Evolutionary conservation across 2,888 invertebrate genomes (phyloP), one percentile per base, ranked within the genome.

Genomic region (Minunthozetes semirufus): DNA sequence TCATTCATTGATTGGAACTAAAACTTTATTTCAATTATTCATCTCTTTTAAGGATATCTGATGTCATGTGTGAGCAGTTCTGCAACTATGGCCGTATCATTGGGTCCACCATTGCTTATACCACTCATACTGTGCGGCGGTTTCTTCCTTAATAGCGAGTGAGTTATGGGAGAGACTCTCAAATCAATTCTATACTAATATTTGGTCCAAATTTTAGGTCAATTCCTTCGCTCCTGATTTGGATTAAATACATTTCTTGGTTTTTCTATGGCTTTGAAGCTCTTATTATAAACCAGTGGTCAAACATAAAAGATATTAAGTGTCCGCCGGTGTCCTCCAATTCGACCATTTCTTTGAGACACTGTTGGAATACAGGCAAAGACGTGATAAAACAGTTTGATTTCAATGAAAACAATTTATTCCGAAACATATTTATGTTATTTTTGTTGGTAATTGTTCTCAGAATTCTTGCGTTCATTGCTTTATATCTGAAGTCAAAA

Each of bases 71-170:
- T 90, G 0, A 90, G 93, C 79, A 88, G 88, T 77, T 90, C 89
- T 77, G 88, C 92, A 5, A 90, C 91, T 68, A 90, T 95, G 88
- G 95, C 96, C 0, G 85, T 95, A 0, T 91, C 94, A 0, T 87
- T 97, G 73, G 93, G 94, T 0, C 94, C 96, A 0, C 93, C 96
- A 5, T 87, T 95, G 76, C 89, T 96, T 78, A 92, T 97, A 76
- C 97, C 97, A 0, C 91, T 96, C 83, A 86, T 97, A 84, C 85
- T 98, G 22, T 96, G 97, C 82, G 96, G 96, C 76, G 97, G 97
- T 59, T 96, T 94, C 86, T 95, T 95, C 84, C 86, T 97, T 61
- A 96, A 96, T 82, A 88, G 90, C 25, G 90, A 89, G 89, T 92
- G 85, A 79, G 81, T 79, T 8, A 48, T 48, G 48, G 2, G 6